A percentile compares a stretch with the other conserved stretches of the same genome.
Evolutionary conservation across 2,888 invertebrate genomes (phyloP).

Genomic region (Spodoptera picta): DNA sequence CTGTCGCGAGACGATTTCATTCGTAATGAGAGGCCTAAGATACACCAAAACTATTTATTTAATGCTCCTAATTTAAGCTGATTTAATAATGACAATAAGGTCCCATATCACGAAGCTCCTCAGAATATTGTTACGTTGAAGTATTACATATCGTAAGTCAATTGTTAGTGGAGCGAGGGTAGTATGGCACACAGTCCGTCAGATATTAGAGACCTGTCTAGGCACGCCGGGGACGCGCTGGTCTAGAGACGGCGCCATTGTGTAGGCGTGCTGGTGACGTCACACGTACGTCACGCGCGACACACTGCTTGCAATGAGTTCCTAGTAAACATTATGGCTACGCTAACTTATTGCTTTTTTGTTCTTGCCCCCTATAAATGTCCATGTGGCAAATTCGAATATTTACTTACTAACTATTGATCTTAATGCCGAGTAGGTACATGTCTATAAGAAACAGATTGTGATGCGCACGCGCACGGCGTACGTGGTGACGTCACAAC

Average conservation of each 20-base stretch:
- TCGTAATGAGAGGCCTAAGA: too few relatives aligned
- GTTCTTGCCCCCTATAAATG: conserved; percentile 29
- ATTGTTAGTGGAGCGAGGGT: conserved; percentile 35
- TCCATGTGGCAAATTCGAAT: too few relatives aligned
- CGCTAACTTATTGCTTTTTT: background rate
- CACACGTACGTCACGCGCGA: conserved; percentile 24
- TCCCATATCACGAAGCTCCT: conserved; percentile 12
- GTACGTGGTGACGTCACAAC: conserved; percentile 47
- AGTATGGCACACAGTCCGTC: conserved; percentile 36
- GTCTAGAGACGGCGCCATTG: conserved; percentile 53
- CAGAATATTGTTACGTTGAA: conserved; percentile 27
- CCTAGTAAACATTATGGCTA: too few relatives aligned
- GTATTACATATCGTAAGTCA: conserved; percentile 52
- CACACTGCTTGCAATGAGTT: background rate
- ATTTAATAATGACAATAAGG: background rate
- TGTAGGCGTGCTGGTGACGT: conserved; percentile 53
- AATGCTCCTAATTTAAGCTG: conserved; percentile 1
- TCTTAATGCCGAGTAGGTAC: too few relatives aligned
- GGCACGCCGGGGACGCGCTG: conserved; percentile 54
- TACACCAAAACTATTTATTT: background rate
- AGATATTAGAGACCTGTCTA: conserved; percentile 41
- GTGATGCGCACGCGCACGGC: conserved; percentile 27
- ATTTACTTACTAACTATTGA: too few relatives aligned
- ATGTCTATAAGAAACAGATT: too few relatives aligned
- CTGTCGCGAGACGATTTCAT: background rate